Evolutionary conservation across 2,888 invertebrate species (phyloP).

Genomic region (Pseudoips prasinana): DNA sequence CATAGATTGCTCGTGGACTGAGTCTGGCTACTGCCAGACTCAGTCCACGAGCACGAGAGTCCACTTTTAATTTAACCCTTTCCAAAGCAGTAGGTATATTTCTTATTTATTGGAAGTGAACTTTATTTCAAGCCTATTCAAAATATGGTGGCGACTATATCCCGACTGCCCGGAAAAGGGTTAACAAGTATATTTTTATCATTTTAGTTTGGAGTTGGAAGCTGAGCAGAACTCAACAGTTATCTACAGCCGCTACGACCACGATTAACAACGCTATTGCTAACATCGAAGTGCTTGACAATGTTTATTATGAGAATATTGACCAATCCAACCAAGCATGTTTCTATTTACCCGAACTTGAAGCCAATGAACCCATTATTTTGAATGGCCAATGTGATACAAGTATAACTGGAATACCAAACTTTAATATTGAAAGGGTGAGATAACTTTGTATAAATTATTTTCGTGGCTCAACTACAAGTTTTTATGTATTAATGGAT

Average conservation of each 20-base stretch:
- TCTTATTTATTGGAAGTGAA: too few relatives aligned
- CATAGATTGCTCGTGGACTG: too few relatives aligned
- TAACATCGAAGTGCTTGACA: constrained; percentile 42
- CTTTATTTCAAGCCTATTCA: too few relatives aligned
- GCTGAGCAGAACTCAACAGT: constrained; percentile 48
- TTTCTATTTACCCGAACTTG: constrained; percentile 56
- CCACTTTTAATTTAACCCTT: too few relatives aligned
- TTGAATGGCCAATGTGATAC: constrained; percentile 58
- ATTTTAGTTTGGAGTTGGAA: constrained; percentile 69
- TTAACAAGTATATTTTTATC: background rate
- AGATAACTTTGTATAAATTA: too few relatives aligned
- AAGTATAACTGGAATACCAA: constrained; percentile 44
- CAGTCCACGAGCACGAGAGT: too few relatives aligned
- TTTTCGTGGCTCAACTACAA: too few relatives aligned
- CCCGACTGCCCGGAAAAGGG: too few relatives aligned
- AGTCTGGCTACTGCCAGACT: too few relatives aligned
- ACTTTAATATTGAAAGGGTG: constrained; percentile 52
- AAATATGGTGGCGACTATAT: too few relatives aligned
- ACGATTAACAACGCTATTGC: constrained; percentile 44
- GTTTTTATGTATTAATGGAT: too few relatives aligned
- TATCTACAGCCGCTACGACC: constrained; percentile 30
- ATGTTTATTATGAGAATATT: constrained; percentile 52
- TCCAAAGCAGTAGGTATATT: too few relatives aligned
- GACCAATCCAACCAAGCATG: constrained; percentile 57
- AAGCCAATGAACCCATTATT: constrained; percentile 48